These are phyloP conservation scores for Ascaphus truei DNA, from an alignment of 2,113 vertebrate species.

Conservation along the genomic window DNA sequence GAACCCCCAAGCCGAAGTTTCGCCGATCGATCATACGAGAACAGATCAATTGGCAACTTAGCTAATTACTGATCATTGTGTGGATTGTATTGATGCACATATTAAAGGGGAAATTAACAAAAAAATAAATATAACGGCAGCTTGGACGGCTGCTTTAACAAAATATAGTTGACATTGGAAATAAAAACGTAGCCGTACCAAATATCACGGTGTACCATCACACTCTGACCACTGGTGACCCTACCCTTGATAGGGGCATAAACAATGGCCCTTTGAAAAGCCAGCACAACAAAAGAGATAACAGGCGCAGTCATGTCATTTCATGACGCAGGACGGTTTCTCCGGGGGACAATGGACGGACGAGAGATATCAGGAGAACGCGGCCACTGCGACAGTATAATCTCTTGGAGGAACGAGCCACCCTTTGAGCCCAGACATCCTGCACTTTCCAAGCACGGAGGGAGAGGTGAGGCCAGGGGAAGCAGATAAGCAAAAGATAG, in stretches of 20 bases:
- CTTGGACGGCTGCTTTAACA: too few relatives aligned
- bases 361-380: neutral
- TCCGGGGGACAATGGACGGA: slow-evolving; percentile 21
- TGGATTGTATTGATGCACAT: too few relatives aligned
- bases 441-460: neutral
- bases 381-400: neutral
- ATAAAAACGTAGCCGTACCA: neutral
- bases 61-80: too few relatives aligned
- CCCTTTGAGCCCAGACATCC: neutral
- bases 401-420: slow-evolving; percentile 1
- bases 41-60: too few relatives aligned
- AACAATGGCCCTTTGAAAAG: slow-evolving; percentile 23
- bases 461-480: neutral
- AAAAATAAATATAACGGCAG: too few relatives aligned
- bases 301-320: neutral
- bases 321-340: slow-evolving; percentile 8
- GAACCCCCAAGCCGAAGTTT: too few relatives aligned
- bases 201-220: neutral
- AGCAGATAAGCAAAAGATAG: slow-evolving; percentile 20
- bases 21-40: too few relatives aligned
- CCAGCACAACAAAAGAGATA: neutral
- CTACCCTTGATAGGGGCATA: neutral
- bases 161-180: neutral
- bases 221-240: neutral
- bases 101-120: too few relatives aligned